Evolutionary conservation across 2,797 vertebrate genomes (phyloP), one percentile per base, ranked within the genome.

Genomic region (Manis crassicaudata): DNA sequence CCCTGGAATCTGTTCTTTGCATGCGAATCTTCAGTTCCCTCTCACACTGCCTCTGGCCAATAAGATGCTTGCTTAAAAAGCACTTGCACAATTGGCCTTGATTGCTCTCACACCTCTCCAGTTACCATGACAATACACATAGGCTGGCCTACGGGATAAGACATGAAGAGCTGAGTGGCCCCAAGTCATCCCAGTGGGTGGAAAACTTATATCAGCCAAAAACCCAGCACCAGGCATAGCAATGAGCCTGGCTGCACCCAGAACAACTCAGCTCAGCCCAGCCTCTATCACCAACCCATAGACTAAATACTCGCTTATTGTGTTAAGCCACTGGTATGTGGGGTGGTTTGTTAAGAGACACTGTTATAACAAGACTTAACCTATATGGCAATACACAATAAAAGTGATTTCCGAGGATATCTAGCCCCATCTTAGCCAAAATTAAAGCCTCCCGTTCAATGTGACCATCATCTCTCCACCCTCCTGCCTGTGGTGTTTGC

Each of bases 231-330:
- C 65, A 92, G 65, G 72, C 21, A 65, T 23, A 62, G 43, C 21
- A 62, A 52, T 52, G 40, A 90, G 63, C n/a, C 29, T 70, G 80
- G n/a, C 7, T 54, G 43, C 68, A 21, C 58, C 12, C 67, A 88
- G 9, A 88, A 65, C 2, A 76, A 52, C 3, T 43, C 50, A 79
- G 3, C 23, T 35, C 84, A 65, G 27, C 43, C 21, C 35, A 72
- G 46, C 50, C 84, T 94, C 50, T 56, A 68, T 94, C 32, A 92
- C 9, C 65, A 93, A 85, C 9, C 32, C 58, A 93, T 43, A 92
- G 56, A 73, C 65, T 81, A 72, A 94, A 84, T 37, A 76, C 54
- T 58, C 77, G 32, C 13, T 75, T 80, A 54, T 7, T 72, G 46
- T 80, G 80, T 93, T 73, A 79, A 93, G 29, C 27, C 65, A 72